Evolutionary conservation across 2,113 vertebrate species (phyloP).

Genomic region (Falco punctatus): DNA sequence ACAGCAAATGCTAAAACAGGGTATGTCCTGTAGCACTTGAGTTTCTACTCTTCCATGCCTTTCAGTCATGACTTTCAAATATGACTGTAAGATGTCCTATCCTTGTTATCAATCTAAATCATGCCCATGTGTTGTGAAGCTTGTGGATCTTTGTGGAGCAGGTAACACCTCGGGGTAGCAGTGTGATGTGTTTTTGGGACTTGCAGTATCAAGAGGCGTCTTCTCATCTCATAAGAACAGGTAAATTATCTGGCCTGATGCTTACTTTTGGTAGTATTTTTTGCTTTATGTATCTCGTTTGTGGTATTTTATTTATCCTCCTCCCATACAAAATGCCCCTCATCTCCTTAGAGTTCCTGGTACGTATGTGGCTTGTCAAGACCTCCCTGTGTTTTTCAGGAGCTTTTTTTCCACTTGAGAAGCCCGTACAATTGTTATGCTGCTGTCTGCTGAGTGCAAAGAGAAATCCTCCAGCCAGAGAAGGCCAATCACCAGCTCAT

Average conservation of each 20-base stretch:
- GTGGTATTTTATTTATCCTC: neutral
- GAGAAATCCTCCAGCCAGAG: neutral
- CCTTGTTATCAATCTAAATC: neutral
- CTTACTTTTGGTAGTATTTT: neutral
- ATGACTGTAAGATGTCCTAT: neutral
- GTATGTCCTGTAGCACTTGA: neutral
- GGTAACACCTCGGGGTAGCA: fast-evolving
- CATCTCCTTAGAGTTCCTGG: neutral
- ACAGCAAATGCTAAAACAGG: neutral
- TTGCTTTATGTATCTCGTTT: neutral
- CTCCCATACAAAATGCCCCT: neutral
- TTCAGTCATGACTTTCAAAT: neutral
- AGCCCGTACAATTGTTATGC: neutral
- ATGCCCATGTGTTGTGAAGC: neutral
- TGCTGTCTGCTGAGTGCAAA: neutral
- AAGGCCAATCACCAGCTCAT: neutral
- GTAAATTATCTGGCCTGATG: neutral
- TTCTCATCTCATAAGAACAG: fast-evolving
- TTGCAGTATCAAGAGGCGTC: neutral
- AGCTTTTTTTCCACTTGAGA: neutral
- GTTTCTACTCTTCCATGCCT: neutral
- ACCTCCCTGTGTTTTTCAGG: neutral
- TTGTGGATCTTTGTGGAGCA: neutral
- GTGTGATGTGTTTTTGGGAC: neutral
- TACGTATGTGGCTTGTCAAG: fast-evolving